phyloP scores from a whole-genome alignment of 2,888 invertebrate species.

The Dromius quadrimaculatus region DNA sequence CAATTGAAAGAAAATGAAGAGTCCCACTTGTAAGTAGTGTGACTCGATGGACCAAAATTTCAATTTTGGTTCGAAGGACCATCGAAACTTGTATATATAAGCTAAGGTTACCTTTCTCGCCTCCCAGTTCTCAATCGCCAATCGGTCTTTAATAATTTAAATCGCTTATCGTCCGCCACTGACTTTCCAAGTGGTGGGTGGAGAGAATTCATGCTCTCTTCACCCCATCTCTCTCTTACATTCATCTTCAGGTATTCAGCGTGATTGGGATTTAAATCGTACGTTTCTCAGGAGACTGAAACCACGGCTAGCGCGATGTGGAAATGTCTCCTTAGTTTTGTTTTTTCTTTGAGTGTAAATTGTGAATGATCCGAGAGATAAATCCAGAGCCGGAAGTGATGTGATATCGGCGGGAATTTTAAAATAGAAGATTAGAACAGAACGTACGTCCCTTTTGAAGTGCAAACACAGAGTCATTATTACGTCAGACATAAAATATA shows the following conservation, averaged over 20 bases:
- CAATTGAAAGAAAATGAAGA: neutral
- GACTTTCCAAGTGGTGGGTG: neutral
- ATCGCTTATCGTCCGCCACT: constrained; percentile 11
- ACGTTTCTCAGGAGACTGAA: constrained; percentile 18
- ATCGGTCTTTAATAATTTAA: constrained; percentile 5
- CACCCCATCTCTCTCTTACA: too few relatives aligned
- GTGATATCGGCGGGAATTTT: too few relatives aligned
- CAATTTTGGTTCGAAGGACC: too few relatives aligned
- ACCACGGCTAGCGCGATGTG: neutral
- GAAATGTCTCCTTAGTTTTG: too few relatives aligned
- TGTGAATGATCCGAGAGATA: neutral
- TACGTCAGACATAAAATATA: constrained; percentile 41
- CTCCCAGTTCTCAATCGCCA: neutral
- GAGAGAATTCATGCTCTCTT: too few relatives aligned
- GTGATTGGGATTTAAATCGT: constrained; percentile 35
- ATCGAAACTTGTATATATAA: too few relatives aligned
- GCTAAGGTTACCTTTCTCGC: neutral
- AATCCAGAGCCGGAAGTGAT: too few relatives aligned
- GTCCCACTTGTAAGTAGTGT: neutral
- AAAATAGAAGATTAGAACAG: too few relatives aligned
- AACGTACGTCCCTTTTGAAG: too few relatives aligned
- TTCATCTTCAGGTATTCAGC: constrained; percentile 28
- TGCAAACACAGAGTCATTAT: too few relatives aligned
- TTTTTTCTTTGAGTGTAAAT: constrained; percentile 7
- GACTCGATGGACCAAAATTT: neutral